Conservation (phyloP, 2,888 invertebrate species). For the Altica lythri region DNA sequence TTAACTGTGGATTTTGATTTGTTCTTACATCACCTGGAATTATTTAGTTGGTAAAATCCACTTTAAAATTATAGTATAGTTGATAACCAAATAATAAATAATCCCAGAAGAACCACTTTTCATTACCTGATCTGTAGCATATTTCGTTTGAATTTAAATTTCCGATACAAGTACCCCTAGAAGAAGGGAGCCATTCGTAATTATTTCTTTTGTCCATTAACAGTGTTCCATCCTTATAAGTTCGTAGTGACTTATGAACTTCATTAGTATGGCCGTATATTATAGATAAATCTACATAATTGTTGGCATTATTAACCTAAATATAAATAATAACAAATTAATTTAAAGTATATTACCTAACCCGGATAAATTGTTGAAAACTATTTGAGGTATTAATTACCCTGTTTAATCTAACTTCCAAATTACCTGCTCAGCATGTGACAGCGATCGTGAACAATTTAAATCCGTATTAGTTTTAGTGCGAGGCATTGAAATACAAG, state of each 20-base stretch:
- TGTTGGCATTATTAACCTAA: not conserved
- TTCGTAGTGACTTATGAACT: constrained; percentile 44
- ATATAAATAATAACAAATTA: not conserved
- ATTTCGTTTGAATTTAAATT: constrained; percentile 63
- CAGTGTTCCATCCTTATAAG: constrained; percentile 47
- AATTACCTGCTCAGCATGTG: constrained; percentile 42
- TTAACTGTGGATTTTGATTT: constrained; percentile 55
- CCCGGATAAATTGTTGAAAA: too few species aligned
- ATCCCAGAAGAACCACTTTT: not conserved
- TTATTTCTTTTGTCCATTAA: constrained; percentile 45
- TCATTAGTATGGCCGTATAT: constrained; percentile 55
- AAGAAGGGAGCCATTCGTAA: constrained; percentile 67
- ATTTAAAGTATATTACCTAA: too few species aligned
- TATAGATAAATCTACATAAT: constrained; percentile 52
- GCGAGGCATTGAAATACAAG: not conserved
- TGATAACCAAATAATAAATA: too few species aligned
- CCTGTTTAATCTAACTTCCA: too few species aligned
- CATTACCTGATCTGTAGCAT: constrained; percentile 61
- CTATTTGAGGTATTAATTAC: too few species aligned
- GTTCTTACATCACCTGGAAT: constrained; percentile 55
- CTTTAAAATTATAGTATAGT: too few species aligned
- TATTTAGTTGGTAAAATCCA: constrained; percentile 53
- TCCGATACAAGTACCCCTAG: not conserved
- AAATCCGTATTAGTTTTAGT: not conserved
- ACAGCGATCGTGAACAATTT: not conserved